These are phyloP conservation scores for Abramis brama DNA, from an alignment of 2,113 vertebrate species.

Conservation along the genomic window DNA sequence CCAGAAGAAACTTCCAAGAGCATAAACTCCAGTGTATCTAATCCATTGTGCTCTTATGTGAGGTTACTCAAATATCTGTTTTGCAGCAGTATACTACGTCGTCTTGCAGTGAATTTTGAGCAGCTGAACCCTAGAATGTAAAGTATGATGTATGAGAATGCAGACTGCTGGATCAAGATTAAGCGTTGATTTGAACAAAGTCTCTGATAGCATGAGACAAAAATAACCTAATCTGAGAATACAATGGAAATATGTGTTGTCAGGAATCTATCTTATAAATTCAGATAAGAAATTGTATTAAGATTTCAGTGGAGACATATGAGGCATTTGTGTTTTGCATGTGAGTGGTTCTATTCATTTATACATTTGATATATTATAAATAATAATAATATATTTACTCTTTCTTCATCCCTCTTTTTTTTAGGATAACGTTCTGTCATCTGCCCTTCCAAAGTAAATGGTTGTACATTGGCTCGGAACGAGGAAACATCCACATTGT, in stretches of 20 bases:
- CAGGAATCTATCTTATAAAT: neutral
- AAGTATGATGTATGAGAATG: neutral
- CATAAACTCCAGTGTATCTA: neutral
- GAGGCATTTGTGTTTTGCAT: neutral
- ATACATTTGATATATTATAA: neutral
- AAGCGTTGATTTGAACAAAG: neutral
- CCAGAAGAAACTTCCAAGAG: neutral
- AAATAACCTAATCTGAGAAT: neutral
- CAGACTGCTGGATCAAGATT: neutral
- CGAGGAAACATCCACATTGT: constrained; percentile 98
- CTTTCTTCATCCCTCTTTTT: constrained; percentile 22
- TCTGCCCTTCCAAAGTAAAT: constrained; percentile 99
- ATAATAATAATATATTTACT: neutral
- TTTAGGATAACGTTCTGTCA: constrained; percentile 98
- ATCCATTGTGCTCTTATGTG: neutral
- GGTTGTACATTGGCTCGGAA: constrained; percentile 97
- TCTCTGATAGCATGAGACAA: neutral
- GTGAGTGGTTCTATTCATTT: neutral
- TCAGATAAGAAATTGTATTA: neutral
- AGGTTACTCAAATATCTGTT: neutral
- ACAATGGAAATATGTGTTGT: neutral
- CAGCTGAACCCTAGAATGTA: neutral
- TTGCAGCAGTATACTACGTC: neutral
- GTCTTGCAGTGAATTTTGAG: neutral
- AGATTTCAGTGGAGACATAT: neutral